Evolutionary conservation across 2,113 vertebrate genomes (phyloP).

Genomic region (Symphodus melops): DNA sequence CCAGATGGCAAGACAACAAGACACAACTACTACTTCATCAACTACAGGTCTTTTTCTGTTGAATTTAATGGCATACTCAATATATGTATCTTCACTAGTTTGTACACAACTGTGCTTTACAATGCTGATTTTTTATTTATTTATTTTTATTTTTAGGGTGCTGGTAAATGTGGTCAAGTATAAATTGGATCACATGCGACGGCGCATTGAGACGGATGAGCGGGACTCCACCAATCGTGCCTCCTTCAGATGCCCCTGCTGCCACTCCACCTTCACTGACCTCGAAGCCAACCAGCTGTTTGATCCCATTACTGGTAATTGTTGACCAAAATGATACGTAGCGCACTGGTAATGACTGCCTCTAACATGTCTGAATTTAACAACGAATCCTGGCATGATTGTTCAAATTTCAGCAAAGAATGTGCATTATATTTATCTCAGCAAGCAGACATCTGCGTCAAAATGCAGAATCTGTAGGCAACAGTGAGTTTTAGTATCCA

Average conservation of each 20-base stretch:
- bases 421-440: too few species aligned
- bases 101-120: neutral
- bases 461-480: too few species aligned
- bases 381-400: neutral
- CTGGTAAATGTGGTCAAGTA: slow-evolving; percentile 99
- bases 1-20: slow-evolving; percentile 95
- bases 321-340: neutral
- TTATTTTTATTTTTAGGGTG: too few species aligned
- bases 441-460: too few species aligned
- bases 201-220: slow-evolving; percentile 96
- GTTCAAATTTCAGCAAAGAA: too few species aligned
- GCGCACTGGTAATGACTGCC: neutral
- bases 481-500: too few species aligned
- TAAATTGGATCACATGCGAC: slow-evolving; percentile 98
- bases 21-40: slow-evolving; percentile 99
- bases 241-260: slow-evolving; percentile 95
- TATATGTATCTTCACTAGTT: neutral
- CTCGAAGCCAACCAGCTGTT: slow-evolving; percentile 98
- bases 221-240: slow-evolving; percentile 96
- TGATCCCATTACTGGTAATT: slow-evolving; percentile 91
- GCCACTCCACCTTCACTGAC: slow-evolving; percentile 95
- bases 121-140: neutral
- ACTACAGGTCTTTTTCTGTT: slow-evolving; percentile 81
- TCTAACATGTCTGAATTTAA: neutral
- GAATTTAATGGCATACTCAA: neutral